Evolutionary conservation across 2,797 vertebrate genomes (phyloP).

Genomic region (Hoplostethus atlanticus): DNA sequence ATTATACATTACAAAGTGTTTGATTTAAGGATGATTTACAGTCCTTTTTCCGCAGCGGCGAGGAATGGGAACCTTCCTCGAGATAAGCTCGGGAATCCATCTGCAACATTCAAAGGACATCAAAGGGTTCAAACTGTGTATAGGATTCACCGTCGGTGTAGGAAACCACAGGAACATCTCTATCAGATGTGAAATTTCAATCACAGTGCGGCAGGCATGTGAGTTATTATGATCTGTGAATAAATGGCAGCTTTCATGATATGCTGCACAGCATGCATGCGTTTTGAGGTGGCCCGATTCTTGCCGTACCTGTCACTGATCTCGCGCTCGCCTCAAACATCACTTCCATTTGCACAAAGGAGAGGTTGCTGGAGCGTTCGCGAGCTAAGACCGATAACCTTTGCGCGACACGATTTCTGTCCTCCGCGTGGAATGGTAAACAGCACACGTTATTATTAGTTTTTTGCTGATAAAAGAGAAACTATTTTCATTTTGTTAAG

Average conservation of each 20-base stretch:
- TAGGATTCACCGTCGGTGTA: slow-evolving; percentile 55
- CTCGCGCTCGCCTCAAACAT: slow-evolving; percentile 57
- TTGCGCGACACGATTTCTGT: background rate
- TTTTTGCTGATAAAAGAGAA: slow-evolving; percentile 57
- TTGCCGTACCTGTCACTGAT: slow-evolving; percentile 41
- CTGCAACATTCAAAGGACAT: slow-evolving; percentile 77
- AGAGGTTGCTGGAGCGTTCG: slow-evolving; percentile 41
- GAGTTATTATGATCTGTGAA: slow-evolving; percentile 67
- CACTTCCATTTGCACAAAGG: slow-evolving; percentile 33
- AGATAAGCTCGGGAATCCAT: slow-evolving; percentile 74
- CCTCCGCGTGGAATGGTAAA: slow-evolving; percentile 26
- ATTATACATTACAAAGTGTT: slow-evolving; percentile 84
- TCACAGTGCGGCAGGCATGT: slow-evolving; percentile 66
- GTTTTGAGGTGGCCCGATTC: slow-evolving; percentile 37
- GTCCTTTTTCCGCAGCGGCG: slow-evolving; percentile 52
- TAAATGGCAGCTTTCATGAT: slow-evolving; percentile 66
- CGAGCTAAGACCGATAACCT: slow-evolving; percentile 51
- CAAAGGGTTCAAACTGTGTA: slow-evolving; percentile 76
- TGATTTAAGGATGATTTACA: slow-evolving; percentile 83
- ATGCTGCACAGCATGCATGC: slow-evolving; percentile 39
- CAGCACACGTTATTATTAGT: slow-evolving; percentile 26
- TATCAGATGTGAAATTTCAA: slow-evolving; percentile 77
- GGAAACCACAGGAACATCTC: slow-evolving; percentile 57
- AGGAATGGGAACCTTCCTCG: slow-evolving; percentile 56
- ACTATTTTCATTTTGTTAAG: slow-evolving; percentile 58